Conservation (phyloP, 2,888 invertebrate species). For the Drosophila parthenogenetica region DNA sequence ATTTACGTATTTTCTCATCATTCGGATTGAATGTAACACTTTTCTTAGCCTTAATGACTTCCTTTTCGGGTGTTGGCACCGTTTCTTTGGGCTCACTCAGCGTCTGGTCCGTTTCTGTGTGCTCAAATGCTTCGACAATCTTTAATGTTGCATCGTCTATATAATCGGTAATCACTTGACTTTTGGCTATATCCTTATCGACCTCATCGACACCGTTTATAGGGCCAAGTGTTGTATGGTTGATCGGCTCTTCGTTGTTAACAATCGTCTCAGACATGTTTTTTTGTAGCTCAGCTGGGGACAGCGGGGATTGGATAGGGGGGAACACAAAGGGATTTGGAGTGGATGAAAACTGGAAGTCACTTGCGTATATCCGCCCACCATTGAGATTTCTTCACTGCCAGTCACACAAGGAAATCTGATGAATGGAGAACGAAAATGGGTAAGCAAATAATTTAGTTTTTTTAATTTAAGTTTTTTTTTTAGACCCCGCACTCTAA, state of each 20-base stretch:
- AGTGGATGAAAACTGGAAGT: conserved; percentile 66
- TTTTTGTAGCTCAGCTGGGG: conserved; percentile 26
- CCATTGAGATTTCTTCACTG: conserved; percentile 59
- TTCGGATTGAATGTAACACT: conserved; percentile 83
- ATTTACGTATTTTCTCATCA: conserved; percentile 83
- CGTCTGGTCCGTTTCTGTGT: not conserved
- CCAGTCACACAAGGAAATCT: conserved; percentile 46
- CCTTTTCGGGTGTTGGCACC: conserved; percentile 1
- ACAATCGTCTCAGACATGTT: conserved; percentile 77
- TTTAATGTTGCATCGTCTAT: conserved; percentile 48
- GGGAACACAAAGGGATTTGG: conserved; percentile 62
- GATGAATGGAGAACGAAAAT: conserved; percentile 18
- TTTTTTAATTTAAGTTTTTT: no score
- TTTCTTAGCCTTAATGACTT: conserved; percentile 72
- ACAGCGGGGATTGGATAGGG: conserved; percentile 21
- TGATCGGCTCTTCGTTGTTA: conserved; percentile 61
- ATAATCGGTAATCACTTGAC: conserved; percentile 20
- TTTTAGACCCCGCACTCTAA: no score
- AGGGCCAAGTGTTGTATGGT: conserved; percentile 65
- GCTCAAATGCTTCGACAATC: conserved; percentile 59
- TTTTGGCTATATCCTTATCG: conserved; percentile 28
- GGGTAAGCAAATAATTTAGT: not conserved
- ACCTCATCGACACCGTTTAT: conserved; percentile 57
- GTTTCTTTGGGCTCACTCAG: not conserved
- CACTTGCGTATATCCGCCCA: conserved; percentile 56